phyloP scores from a whole-genome alignment of 2,113 vertebrate genomes.

The Alligator sinensis region DNA sequence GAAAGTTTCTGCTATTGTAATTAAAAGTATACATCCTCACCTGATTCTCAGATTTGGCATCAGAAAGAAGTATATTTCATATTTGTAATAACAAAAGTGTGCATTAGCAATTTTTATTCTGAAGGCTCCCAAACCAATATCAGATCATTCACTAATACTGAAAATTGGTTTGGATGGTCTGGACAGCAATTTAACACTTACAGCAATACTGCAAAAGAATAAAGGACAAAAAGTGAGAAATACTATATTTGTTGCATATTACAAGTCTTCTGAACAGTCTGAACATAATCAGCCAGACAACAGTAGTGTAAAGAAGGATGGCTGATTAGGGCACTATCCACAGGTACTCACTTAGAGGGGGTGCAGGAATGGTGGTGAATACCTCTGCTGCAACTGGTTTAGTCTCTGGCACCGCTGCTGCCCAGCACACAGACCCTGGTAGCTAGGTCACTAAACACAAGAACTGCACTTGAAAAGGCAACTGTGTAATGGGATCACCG shows the following conservation, averaged over 20 bases:
- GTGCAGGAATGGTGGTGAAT: too few species aligned
- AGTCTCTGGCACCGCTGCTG: too few species aligned
- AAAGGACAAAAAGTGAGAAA: not conserved
- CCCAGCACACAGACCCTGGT: too few species aligned
- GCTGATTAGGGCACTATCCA: too few species aligned
- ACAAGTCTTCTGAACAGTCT: not conserved
- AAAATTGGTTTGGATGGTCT: not conserved
- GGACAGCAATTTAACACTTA: not conserved
- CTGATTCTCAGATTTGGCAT: not conserved
- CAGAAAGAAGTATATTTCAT: not conserved
- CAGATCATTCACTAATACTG: not conserved
- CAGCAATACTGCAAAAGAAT: accelerated
- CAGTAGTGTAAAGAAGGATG: too few species aligned
- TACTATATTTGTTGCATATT: too few species aligned
- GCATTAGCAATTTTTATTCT: not conserved
- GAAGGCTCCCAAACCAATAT: not conserved
- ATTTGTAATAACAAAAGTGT: not conserved
- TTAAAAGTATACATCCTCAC: not conserved
- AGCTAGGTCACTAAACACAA: too few species aligned
- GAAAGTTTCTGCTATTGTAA: not conserved
- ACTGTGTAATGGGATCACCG: not conserved
- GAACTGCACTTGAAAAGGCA: not conserved
- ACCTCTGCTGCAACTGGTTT: too few species aligned
- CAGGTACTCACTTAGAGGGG: too few species aligned
- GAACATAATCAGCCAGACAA: not conserved